A percentile compares a stretch with the other conserved stretches of the same genome.
Evolutionary conservation across 2,888 invertebrate species (phyloP).

Genomic region (Acleris laterana): DNA sequence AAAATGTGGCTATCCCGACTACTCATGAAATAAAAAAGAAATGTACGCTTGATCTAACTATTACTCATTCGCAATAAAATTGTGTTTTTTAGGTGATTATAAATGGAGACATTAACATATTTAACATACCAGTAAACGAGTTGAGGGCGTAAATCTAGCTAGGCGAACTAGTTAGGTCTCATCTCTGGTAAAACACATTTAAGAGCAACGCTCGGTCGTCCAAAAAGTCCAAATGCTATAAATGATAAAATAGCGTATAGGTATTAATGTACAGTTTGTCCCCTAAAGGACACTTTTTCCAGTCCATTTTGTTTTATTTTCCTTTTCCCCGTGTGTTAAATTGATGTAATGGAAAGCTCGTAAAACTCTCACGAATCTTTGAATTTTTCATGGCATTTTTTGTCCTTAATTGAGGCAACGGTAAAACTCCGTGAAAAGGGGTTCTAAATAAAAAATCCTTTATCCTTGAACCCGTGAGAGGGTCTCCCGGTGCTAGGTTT

Average conservation of each 20-base stretch:
- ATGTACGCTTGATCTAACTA: no score
- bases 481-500: conserved; percentile 8
- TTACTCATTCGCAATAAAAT: neutral
- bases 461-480: conserved; percentile 19
- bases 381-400: conserved; percentile 29
- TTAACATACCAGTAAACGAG: no score
- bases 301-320: conserved; percentile 8
- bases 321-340: conserved; percentile 21
- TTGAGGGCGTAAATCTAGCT: no score
- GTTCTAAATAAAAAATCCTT: conserved; percentile 17
- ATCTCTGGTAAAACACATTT: no score
- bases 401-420: conserved; percentile 27
- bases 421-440: conserved; percentile 26
- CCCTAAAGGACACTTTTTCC: conserved; percentile 6
- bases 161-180: no score
- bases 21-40: no score
- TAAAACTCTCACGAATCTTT: conserved; percentile 25
- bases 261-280: neutral
- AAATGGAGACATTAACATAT: no score
- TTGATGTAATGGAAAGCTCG: conserved; percentile 27
- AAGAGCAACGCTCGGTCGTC: no score
- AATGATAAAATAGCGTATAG: no score
- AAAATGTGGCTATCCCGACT: no score
- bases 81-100: no score
- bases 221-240: no score